Conservation (phyloP, 2,113 vertebrate genomes). For the Gopherus evgoodei region DNA sequence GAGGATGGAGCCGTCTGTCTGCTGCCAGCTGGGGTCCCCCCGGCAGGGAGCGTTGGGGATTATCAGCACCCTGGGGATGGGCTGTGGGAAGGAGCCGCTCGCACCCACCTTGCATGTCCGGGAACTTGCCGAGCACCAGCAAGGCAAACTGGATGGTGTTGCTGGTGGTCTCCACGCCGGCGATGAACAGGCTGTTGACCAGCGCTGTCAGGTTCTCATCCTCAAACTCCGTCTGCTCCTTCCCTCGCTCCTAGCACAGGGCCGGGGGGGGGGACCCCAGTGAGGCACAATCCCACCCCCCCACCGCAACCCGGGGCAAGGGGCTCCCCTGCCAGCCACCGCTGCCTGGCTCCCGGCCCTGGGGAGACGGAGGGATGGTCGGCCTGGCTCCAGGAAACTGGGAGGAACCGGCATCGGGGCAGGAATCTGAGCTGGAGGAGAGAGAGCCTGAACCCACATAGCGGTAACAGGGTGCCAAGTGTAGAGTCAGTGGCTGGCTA, state of each 20-base stretch:
- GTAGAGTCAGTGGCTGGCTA: neutral
- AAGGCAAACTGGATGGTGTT: slow-evolving; percentile 46
- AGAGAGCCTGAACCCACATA: neutral
- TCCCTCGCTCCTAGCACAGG: slow-evolving; percentile 46
- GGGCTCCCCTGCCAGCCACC: neutral
- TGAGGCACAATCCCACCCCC: no score
- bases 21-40: rapidly evolving
- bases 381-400: neutral
- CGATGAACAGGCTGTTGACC: slow-evolving; percentile 29
- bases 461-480: neutral
- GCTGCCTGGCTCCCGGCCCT: neutral
- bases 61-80: neutral
- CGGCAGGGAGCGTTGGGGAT: neutral
- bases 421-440: neutral
- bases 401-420: neutral
- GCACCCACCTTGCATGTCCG: slow-evolving; percentile 55
- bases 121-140: slow-evolving; percentile 65
- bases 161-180: slow-evolving; percentile 42
- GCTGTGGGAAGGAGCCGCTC: neutral
- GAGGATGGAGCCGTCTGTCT: rapidly evolving
- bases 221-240: slow-evolving; percentile 35
- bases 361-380: neutral
- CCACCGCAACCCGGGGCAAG: no score
- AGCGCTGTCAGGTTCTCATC: slow-evolving; percentile 66
- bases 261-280: neutral